A percentile compares a stretch with the other conserved stretches of the same genome.
phyloP scores from a whole-genome alignment of 2,888 invertebrate genomes.

The Mythimna ferrago region DNA sequence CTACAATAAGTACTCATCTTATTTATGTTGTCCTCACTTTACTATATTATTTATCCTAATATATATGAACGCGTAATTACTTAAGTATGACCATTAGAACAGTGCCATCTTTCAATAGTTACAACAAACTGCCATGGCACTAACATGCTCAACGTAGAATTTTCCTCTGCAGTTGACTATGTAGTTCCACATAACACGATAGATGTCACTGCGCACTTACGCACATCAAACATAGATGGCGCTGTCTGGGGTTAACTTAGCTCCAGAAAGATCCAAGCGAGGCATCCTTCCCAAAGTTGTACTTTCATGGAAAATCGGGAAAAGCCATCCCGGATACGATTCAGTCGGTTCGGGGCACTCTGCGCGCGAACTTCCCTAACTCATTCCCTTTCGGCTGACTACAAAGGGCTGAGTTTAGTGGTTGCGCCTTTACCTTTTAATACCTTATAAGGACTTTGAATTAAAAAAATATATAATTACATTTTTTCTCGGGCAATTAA shows the following conservation, averaged over 20 bases:
- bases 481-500: conserved; percentile 17
- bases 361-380: conserved; percentile 76
- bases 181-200: conserved; percentile 23
- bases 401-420: conserved; percentile 62
- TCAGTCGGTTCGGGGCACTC: conserved; percentile 86
- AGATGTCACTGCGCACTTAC: conserved; percentile 60
- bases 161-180: neutral
- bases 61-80: neutral
- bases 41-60: neutral
- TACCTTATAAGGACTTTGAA: conserved; percentile 20
- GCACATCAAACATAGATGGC: conserved; percentile 53
- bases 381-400: conserved; percentile 46
- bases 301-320: conserved; percentile 79
- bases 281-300: conserved; percentile 64
- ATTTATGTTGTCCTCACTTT: neutral
- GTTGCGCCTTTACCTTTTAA: conserved; percentile 44
- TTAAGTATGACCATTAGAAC: neutral
- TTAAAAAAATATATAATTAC: conserved; percentile 6
- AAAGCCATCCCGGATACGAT: conserved; percentile 83
- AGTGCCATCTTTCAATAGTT: conserved; percentile 43
- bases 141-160: neutral
- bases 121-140: neutral
- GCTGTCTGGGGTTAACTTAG: conserved; percentile 27
- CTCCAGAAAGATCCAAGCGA: conserved; percentile 49
- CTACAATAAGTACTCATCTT: neutral